Conservation (phyloP, 2,113 vertebrate species). For the Piaya cayana region DNA sequence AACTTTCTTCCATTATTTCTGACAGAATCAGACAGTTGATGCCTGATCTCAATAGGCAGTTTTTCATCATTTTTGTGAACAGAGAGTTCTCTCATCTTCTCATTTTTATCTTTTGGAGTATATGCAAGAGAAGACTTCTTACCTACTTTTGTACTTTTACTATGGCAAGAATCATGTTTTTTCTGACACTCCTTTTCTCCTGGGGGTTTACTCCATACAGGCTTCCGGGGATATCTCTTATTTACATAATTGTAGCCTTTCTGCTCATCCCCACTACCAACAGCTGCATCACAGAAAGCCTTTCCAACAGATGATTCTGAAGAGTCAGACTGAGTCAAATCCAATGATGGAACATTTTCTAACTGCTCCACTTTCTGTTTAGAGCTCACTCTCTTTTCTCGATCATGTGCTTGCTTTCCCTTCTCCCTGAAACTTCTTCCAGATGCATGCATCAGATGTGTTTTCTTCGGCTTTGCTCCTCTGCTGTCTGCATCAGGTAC, state of each 20-base stretch:
- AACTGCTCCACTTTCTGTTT: constrained; percentile 70
- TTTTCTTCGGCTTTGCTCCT: constrained; percentile 84
- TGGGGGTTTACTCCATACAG: constrained; percentile 76
- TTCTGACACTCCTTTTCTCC: constrained; percentile 74
- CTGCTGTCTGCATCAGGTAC: constrained; percentile 69
- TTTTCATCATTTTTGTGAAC: constrained; percentile 56
- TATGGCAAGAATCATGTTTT: constrained; percentile 73
- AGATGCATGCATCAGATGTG: constrained; percentile 66
- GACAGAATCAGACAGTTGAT: constrained; percentile 56
- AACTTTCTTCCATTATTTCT: constrained; percentile 73
- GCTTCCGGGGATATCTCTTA: constrained; percentile 76
- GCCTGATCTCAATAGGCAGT: constrained; percentile 47
- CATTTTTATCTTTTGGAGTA: constrained; percentile 73
- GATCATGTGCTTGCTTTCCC: constrained; percentile 71
- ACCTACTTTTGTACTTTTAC: constrained; percentile 51
- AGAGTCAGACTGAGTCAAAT: constrained; percentile 70
- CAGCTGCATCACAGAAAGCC: constrained; percentile 58
- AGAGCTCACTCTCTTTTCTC: constrained; percentile 66
- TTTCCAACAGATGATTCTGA: constrained; percentile 72
- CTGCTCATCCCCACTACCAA: constrained; percentile 70
- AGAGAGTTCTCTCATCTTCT: constrained; percentile 65
- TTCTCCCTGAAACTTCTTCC: constrained; percentile 77
- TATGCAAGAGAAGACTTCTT: constrained; percentile 59
- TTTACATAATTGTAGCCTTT: constrained; percentile 62
- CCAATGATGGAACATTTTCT: constrained; percentile 68